These are phyloP conservation scores for Acrocephalus arundinaceus DNA, from an alignment of 2,113 vertebrate species.

Conservation along the genomic window DNA sequence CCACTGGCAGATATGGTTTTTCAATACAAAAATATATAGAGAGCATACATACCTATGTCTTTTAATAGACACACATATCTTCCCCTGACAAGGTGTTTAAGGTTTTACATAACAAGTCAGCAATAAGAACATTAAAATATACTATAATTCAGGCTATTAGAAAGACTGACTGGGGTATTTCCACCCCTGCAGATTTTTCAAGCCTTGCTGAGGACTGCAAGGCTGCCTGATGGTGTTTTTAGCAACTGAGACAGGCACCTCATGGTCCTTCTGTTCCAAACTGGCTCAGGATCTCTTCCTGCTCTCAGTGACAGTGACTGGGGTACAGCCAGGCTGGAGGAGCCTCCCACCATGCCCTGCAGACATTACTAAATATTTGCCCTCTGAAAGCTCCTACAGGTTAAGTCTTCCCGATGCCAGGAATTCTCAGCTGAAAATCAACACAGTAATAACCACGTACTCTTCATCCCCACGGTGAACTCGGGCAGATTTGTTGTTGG, in stretches of 20 bases:
- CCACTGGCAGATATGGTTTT: neutral
- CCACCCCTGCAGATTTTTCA: neutral
- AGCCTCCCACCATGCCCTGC: neutral
- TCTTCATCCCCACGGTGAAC: neutral
- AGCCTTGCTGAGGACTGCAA: neutral
- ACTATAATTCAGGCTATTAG: neutral
- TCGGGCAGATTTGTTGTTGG: conserved; percentile 30
- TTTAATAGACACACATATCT: neutral
- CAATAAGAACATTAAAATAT: neutral
- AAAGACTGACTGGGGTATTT: neutral
- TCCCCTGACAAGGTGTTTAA: neutral
- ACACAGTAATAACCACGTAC: neutral
- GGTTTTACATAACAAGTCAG: neutral
- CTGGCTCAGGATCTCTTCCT: neutral
- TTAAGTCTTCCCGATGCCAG: neutral
- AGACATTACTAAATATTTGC: neutral
- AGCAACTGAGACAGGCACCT: neutral
- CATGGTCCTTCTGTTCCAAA: neutral
- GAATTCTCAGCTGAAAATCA: neutral
- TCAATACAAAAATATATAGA: neutral
- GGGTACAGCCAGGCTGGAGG: neutral
- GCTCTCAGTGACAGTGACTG: neutral
- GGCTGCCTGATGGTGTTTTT: neutral
- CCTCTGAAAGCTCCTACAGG: neutral
- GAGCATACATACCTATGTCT: neutral